A percentile compares a stretch with the other conserved stretches of the same genome.
phyloP scores from a whole-genome alignment of 2,113 vertebrate genomes.

The Gymnorhina tibicen region DNA sequence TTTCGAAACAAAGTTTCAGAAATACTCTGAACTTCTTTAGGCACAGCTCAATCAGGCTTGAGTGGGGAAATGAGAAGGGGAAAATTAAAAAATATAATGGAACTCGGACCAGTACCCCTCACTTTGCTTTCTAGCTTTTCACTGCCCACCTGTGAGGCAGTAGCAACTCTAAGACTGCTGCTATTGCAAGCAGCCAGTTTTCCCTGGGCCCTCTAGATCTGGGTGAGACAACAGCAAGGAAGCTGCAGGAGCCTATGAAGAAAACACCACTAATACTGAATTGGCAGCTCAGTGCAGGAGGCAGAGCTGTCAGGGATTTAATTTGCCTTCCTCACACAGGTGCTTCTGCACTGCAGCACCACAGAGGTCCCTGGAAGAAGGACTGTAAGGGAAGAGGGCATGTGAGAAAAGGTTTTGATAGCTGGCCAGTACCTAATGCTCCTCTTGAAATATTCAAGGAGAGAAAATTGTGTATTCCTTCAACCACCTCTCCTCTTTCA shows the following conservation, averaged over 20 bases:
- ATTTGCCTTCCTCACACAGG: not conserved
- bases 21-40: not conserved
- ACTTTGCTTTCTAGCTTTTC: not conserved
- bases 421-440: not conserved
- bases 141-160: not conserved
- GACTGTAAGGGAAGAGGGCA: not conserved
- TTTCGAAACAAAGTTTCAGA: not conserved
- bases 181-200: not conserved
- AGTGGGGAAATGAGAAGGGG: not conserved
- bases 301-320: not conserved
- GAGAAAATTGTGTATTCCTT: not conserved
- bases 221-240: not conserved
- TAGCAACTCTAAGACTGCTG: not conserved
- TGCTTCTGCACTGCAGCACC: not conserved
- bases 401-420: not conserved
- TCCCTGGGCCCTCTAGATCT: not conserved
- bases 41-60: not conserved
- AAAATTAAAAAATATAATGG: not conserved
- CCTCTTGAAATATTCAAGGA: not conserved
- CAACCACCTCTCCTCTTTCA: fast-evolving
- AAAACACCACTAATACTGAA: not conserved
- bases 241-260: not conserved
- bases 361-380: not conserved
- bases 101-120: not conserved
- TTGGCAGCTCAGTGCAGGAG: not conserved